These are phyloP conservation scores for Drosophila parvula DNA, from an alignment of 1,140 invertebrate species.

Conservation along the genomic window DNA sequence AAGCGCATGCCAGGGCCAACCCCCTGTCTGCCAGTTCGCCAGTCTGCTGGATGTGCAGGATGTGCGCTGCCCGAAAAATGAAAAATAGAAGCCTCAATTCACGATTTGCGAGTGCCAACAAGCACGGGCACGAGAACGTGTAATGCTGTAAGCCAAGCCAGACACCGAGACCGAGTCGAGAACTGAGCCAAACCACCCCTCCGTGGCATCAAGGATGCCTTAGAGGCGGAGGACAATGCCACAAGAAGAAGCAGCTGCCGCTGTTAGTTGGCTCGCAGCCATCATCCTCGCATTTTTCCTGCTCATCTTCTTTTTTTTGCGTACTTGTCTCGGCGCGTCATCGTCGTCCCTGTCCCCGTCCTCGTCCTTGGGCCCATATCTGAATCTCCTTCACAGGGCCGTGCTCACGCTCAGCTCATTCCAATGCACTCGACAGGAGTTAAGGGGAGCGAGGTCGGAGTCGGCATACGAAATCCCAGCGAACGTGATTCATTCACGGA, in stretches of 20 bases:
- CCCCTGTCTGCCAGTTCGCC: slow-evolving; percentile 43
- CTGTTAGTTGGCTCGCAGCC: slow-evolving; percentile 72
- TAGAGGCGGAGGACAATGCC: slow-evolving; percentile 74
- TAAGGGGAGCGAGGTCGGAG: background rate
- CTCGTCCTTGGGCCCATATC: slow-evolving; percentile 14
- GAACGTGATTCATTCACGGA: slow-evolving; percentile 53
- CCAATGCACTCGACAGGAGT: slow-evolving; percentile 31
- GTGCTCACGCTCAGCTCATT: slow-evolving; percentile 64
- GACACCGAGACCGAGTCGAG: slow-evolving; percentile 50
- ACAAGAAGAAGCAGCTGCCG: slow-evolving; percentile 64
- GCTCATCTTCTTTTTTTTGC: slow-evolving; percentile 44
- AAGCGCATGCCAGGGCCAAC: slow-evolving; percentile 65
- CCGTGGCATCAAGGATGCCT: slow-evolving; percentile 46
- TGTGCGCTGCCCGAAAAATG: slow-evolving; percentile 56
- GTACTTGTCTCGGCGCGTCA: slow-evolving; percentile 76
- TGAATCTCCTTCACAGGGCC: slow-evolving; percentile 52
- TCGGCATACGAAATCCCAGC: slow-evolving; percentile 23
- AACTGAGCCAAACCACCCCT: slow-evolving; percentile 67
- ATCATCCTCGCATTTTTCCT: slow-evolving; percentile 45
- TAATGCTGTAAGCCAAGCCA: slow-evolving; percentile 70
- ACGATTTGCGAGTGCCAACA: slow-evolving; percentile 62
- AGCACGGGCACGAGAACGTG: slow-evolving; percentile 36
- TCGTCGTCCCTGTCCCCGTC: slow-evolving; percentile 29
- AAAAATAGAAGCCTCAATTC: slow-evolving; percentile 65
- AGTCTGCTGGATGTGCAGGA: slow-evolving; percentile 27